Evolutionary conservation across 2,797 vertebrate genomes (phyloP).

Genomic region (Muscicapa striata): DNA sequence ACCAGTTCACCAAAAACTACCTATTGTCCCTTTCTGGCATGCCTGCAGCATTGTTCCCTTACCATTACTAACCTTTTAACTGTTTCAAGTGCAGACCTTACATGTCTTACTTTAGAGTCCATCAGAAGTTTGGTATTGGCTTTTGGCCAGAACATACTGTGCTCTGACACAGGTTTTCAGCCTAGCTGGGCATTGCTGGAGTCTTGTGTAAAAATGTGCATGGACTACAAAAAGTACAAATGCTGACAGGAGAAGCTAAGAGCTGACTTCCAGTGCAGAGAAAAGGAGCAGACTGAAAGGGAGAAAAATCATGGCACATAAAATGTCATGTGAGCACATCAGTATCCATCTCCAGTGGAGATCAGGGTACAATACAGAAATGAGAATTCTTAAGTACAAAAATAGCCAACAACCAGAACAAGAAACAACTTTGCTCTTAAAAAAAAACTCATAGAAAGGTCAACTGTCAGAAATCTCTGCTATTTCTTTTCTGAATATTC

Average conservation of each 20-base stretch:
- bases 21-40: not conserved
- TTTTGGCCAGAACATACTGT: not conserved
- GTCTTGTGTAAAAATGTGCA: not conserved
- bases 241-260: not conserved
- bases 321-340: not conserved
- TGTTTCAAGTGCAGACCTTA: not conserved
- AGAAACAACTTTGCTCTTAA: not conserved
- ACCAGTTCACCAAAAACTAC: not conserved
- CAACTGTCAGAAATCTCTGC: not conserved
- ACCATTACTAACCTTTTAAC: not conserved
- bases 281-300: not conserved
- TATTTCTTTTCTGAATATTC: not conserved
- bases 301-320: not conserved
- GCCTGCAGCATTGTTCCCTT: not conserved
- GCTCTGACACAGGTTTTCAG: not conserved
- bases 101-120: not conserved
- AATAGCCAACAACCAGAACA: not conserved
- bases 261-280: not conserved
- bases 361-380: not conserved
- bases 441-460: not conserved
- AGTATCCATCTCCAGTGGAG: not conserved
- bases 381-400: not conserved
- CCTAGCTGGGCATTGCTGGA: not conserved
- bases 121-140: not conserved
- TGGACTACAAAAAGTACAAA: not conserved